Conservation (phyloP, 2,888 invertebrate species). For the Agrypnus murinus region DNA sequence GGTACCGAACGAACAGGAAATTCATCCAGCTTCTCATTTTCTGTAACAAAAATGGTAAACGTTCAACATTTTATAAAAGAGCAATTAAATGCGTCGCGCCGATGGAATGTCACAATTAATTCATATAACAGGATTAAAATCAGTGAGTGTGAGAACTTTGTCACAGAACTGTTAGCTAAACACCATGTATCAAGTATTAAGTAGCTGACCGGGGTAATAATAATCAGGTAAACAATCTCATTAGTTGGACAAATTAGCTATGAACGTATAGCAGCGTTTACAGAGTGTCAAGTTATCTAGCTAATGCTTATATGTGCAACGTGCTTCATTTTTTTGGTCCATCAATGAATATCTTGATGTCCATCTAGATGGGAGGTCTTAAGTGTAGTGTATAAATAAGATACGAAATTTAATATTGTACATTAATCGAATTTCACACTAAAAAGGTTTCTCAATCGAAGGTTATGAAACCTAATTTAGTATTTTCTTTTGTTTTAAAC, state of each 20-base stretch:
- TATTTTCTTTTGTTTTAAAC: neutral
- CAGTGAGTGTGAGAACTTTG: conserved; percentile 60
- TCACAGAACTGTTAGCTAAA: conserved; percentile 61
- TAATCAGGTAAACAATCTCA: conserved; percentile 51
- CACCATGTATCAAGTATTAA: conserved; percentile 60
- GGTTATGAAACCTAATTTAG: conserved; percentile 37
- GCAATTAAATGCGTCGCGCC: conserved; percentile 47
- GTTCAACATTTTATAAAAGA: conserved; percentile 29
- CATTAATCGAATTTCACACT: conserved; percentile 70
- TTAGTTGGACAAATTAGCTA: conserved; percentile 34
- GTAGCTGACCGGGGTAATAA: conserved; percentile 57
- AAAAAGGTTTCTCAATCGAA: conserved; percentile 62
- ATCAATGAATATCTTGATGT: conserved; percentile 57
- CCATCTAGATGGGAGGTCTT: conserved; percentile 67
- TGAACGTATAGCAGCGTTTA: conserved; percentile 3
- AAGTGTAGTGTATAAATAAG: conserved; percentile 38
- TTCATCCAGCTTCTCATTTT: conserved; percentile 25
- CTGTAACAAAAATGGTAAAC: conserved; percentile 43
- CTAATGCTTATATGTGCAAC: neutral
- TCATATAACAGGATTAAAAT: conserved; percentile 50
- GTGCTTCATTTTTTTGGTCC: conserved; percentile 48
- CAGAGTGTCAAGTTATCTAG: conserved; percentile 19
- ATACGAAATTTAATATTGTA: conserved; percentile 69
- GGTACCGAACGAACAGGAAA: neutral
- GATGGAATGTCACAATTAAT: conserved; percentile 48